Percentiles rank a stretch among this genome's conserved stretches.
Conservation (phyloP, 2,797 vertebrate species). For the Botia almorhae region DNA sequence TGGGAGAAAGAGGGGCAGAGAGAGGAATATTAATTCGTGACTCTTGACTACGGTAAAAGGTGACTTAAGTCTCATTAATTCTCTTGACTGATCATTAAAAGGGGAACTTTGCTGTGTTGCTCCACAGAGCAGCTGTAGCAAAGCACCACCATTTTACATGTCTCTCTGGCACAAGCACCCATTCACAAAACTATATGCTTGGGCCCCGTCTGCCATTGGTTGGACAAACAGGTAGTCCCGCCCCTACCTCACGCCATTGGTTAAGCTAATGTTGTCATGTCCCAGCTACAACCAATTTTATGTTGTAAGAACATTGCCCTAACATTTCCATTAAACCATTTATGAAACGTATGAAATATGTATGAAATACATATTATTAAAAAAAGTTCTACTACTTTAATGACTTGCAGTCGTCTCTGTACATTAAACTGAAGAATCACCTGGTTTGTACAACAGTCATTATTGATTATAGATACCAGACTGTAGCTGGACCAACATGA, state of each 20-base stretch:
- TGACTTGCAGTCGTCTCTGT: too few species aligned
- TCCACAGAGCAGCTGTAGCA: conserved; percentile 15
- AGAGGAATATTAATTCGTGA: conserved; percentile 58
- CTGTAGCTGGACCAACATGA: too few species aligned
- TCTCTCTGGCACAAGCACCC: neutral
- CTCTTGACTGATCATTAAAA: conserved; percentile 42
- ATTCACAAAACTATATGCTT: neutral
- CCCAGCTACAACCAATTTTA: too few species aligned
- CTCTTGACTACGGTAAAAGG: conserved; percentile 56
- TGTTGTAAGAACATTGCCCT: too few species aligned
- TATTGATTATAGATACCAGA: too few species aligned
- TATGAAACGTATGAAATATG: too few species aligned
- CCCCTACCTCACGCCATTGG: too few species aligned
- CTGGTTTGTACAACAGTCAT: too few species aligned
- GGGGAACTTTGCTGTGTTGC: conserved; percentile 23
- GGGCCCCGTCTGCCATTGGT: neutral
- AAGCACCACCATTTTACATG: neutral
- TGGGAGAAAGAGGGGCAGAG: conserved; percentile 34
- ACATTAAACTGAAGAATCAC: too few species aligned
- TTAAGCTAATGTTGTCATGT: neutral
- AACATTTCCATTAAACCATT: too few species aligned
- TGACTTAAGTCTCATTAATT: conserved; percentile 60
- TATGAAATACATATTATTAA: too few species aligned
- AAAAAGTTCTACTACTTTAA: too few species aligned
- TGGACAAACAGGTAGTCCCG: neutral